Conservation (phyloP, 2,113 vertebrate genomes). For the Ochotona princeps region DNA sequence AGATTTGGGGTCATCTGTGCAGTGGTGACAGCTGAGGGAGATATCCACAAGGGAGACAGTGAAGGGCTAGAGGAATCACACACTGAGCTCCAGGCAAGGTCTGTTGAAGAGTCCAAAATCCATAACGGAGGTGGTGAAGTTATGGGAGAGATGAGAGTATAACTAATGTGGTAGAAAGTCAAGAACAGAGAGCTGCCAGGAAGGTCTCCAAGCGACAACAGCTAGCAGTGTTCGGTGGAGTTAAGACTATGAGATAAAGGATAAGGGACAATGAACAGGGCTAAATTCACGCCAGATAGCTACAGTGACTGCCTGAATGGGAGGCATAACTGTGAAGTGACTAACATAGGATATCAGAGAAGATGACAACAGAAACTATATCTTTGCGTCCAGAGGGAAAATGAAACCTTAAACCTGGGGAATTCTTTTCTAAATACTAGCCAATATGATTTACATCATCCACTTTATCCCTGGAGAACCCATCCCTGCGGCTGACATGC, state of each 20-base stretch:
- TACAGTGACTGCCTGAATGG: background rate
- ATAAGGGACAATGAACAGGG: background rate
- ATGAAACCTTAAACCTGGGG: conserved; percentile 19
- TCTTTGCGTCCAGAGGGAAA: background rate
- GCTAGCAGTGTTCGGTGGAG: background rate
- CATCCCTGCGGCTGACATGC: background rate
- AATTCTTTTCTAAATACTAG: conserved; percentile 1
- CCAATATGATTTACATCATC: background rate
- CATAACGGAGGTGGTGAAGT: background rate
- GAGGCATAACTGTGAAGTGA: background rate
- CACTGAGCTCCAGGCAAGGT: background rate
- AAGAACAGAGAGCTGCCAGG: background rate
- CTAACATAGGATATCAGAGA: background rate
- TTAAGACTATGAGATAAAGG: background rate
- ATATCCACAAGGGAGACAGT: background rate
- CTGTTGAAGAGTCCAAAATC: background rate
- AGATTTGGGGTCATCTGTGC: background rate
- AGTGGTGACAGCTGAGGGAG: background rate
- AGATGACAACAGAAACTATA: background rate
- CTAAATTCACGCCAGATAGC: background rate
- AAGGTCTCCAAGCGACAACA: background rate
- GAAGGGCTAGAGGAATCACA: background rate
- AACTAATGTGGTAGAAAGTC: background rate
- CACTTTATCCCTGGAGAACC: background rate
- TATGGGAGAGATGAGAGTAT: background rate